Conservation (phyloP, 1,140 invertebrate genomes). For the Panagrolaimus sp. region DNA sequence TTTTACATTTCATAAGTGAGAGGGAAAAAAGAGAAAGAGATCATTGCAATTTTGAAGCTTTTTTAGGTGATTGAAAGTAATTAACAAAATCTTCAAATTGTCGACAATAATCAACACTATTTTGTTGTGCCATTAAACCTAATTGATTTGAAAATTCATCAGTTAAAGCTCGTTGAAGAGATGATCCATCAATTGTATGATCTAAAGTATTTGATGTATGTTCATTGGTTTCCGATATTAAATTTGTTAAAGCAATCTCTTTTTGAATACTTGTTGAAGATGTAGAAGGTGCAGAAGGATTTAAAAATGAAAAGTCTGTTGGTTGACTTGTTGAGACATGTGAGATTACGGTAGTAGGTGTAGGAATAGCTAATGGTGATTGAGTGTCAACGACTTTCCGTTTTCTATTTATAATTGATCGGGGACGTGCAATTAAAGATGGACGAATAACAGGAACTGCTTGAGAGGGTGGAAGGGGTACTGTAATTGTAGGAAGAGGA, state of each 20-base stretch:
- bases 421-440: neutral
- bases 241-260: neutral
- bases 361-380: neutral
- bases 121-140: constrained; percentile 9
- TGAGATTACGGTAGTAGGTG: no score
- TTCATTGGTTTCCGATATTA: neutral
- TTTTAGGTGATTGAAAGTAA: constrained; percentile 7
- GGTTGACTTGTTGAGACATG: neutral
- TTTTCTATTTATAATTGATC: neutral
- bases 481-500: neutral
- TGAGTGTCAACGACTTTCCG: neutral
- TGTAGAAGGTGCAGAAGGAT: neutral
- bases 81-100: constrained; percentile 16
- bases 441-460: neutral
- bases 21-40: no score
- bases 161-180: neutral
- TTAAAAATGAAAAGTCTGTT: neutral
- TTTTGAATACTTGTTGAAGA: neutral
- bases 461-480: neutral
- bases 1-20: no score
- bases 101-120: constrained; percentile 15
- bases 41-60: neutral
- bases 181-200: neutral
- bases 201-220: neutral
- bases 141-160: neutral